A percentile compares a stretch with the other conserved stretches of the same genome.
phyloP scores from a whole-genome alignment of 30 jellyfish, hydroid and myxozoan genomes.

The Aurelia coerulea region DNA sequence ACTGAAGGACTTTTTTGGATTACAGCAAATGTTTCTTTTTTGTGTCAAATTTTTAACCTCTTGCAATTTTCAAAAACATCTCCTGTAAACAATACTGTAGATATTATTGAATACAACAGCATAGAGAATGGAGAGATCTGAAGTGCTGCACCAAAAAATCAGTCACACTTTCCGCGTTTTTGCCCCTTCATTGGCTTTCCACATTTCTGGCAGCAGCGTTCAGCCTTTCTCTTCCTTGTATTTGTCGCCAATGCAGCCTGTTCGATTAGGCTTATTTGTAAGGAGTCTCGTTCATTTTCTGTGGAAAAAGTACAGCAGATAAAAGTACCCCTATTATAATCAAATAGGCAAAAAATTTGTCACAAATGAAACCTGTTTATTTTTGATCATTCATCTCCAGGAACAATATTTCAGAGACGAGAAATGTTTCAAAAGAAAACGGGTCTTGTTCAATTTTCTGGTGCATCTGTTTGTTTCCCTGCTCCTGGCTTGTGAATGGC shows the following conservation, averaged over 20 bases:
- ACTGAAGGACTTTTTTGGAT: neutral
- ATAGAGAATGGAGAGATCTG: too few species aligned
- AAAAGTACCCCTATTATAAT: too few species aligned
- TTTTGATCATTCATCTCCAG: too few species aligned
- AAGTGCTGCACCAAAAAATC: constrained; percentile 17
- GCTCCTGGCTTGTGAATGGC: too few species aligned
- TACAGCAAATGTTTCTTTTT: neutral
- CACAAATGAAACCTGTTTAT: too few species aligned
- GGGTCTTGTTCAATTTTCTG: too few species aligned
- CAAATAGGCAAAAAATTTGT: neutral
- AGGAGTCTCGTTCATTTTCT: too few species aligned
- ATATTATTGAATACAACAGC: too few species aligned
- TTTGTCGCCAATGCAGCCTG: constrained; percentile 7
- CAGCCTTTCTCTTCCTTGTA: constrained; percentile 9
- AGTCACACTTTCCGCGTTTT: constrained; percentile 22
- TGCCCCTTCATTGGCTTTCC: neutral
- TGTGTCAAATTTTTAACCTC: neutral
- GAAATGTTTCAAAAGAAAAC: too few species aligned
- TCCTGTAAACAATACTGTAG: neutral
- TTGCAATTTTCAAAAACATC: neutral
- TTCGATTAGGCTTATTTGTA: constrained; percentile 4
- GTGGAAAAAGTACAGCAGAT: too few species aligned
- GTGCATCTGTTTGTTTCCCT: too few species aligned
- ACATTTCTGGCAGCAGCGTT: constrained; percentile 14
- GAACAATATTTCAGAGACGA: too few species aligned